phyloP scores from a whole-genome alignment of 2,113 vertebrate species.

The Polypterus senegalus region DNA sequence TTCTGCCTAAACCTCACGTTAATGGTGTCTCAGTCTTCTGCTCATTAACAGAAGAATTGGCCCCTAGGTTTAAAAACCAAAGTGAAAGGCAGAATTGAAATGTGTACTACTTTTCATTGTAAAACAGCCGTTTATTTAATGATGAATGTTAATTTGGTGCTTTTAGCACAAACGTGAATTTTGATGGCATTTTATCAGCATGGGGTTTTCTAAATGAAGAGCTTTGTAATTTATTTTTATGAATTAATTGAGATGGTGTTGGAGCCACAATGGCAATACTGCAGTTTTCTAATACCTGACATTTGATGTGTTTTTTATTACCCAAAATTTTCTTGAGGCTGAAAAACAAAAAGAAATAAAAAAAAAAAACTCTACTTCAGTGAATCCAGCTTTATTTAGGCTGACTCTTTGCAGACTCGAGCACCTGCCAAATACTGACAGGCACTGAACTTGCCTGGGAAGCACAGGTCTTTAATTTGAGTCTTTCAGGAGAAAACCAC shows the following conservation, averaged over 20 bases:
- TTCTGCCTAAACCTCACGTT: conserved; percentile 15
- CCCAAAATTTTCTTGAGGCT: conserved; percentile 12
- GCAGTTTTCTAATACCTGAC: no score
- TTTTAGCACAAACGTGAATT: no score
- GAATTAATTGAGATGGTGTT: no score
- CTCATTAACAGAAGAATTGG: conserved; percentile 14
- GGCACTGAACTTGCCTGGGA: background rate
- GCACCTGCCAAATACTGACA: conserved; percentile 4
- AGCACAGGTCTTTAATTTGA: background rate
- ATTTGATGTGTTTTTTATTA: no score
- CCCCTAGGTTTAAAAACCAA: conserved; percentile 17
- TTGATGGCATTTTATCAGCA: no score
- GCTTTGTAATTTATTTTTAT: no score
- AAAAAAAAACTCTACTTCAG: conserved; percentile 25
- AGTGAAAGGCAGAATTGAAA: conserved; percentile 16
- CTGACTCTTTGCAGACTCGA: background rate
- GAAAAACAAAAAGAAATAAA: conserved; percentile 21
- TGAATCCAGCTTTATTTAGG: conserved; percentile 8
- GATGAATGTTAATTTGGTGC: no score
- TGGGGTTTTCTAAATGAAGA: no score
- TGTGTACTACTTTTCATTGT: background rate
- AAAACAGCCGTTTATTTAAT: background rate
- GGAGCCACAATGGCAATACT: no score
- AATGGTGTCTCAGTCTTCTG: background rate
- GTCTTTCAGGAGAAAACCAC: background rate